Evolutionary conservation across 2,888 invertebrate genomes (phyloP), one percentile per base, ranked within the genome.

Genomic region (Phanerotoma sp.): DNA sequence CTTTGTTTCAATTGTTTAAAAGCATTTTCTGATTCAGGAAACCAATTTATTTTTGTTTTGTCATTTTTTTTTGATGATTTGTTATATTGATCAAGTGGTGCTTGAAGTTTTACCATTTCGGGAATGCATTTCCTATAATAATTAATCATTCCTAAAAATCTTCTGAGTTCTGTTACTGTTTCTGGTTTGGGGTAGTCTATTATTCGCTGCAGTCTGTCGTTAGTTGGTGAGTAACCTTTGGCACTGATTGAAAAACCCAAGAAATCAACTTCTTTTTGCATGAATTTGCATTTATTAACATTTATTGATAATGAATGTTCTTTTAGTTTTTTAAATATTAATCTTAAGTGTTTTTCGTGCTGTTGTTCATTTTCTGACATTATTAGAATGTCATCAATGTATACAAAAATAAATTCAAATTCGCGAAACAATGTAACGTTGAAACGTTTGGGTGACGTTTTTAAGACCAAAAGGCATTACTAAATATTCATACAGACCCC

Each of bases 391-490:
- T 56, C 56, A 30, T 58, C 61, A 7, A 60, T 55, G 33, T 57
- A 60, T 5, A 54, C 42, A 15, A 46, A 54, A 4, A 56, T 48
- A 15, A 54, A 61, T 16, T 56, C 38, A 2, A 61, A 20, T 4
- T 48, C 52, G 1, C 56, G 22, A 11, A 61, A 51, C 49, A 3
- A 61, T 61, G 37, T 45, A 56, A 28, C 60, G 13, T 47, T 61
- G 60, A 22, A 58, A 58, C 3, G 58, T 51, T 37, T 58, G 61
- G 1, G 56, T 44, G 4, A 56, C 58, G 30, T 58, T 58, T 16
- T 41, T 38, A 0, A 61, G 32, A 1, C 54, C 57, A 10, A 57
- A 58, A 5, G 51, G 50, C 57, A 57, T 57, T 1, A 50, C 47
- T 3, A 45, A 3, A 32, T 49, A 58, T 13, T 61, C 55, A 21